phyloP scores from a whole-genome alignment of 2,113 vertebrate genomes.

The Sinocyclocheilus rhinocerous region DNA sequence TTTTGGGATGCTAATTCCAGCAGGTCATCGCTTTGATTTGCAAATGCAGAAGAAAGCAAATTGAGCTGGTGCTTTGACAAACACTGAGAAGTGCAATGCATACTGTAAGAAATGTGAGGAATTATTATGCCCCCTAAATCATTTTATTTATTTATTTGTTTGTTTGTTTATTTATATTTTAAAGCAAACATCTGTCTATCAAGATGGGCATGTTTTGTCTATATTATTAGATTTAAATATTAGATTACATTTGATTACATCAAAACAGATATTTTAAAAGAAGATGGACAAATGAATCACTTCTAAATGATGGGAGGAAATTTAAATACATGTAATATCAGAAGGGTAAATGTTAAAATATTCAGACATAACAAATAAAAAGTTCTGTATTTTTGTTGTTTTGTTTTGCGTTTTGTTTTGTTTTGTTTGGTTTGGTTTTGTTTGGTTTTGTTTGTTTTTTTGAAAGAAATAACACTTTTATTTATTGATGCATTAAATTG shows the following conservation, averaged over 20 bases:
- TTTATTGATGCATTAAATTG: neutral
- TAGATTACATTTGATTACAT: neutral
- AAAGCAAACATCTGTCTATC: neutral
- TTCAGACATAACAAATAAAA: neutral
- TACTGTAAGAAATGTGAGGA: neutral
- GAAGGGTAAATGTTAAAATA: no score
- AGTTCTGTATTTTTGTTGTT: neutral
- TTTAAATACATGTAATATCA: neutral
- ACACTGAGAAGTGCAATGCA: neutral
- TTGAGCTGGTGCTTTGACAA: neutral
- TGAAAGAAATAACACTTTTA: neutral
- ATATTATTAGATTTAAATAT: neutral
- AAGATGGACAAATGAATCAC: neutral
- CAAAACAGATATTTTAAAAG: neutral
- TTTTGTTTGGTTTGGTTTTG: no score
- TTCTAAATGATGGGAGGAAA: neutral
- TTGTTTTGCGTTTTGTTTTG: no score
- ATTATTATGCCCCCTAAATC: neutral
- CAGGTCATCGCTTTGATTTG: slow-evolving; percentile 29
- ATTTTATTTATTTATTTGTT: neutral
- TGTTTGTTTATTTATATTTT: neutral
- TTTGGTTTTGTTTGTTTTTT: no score
- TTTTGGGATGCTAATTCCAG: slow-evolving; percentile 48
- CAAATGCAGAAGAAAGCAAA: slow-evolving; percentile 48
- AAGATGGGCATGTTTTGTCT: neutral